Evolutionary conservation across 2,113 vertebrate genomes (phyloP).

Genomic region (Neogale vison): DNA sequence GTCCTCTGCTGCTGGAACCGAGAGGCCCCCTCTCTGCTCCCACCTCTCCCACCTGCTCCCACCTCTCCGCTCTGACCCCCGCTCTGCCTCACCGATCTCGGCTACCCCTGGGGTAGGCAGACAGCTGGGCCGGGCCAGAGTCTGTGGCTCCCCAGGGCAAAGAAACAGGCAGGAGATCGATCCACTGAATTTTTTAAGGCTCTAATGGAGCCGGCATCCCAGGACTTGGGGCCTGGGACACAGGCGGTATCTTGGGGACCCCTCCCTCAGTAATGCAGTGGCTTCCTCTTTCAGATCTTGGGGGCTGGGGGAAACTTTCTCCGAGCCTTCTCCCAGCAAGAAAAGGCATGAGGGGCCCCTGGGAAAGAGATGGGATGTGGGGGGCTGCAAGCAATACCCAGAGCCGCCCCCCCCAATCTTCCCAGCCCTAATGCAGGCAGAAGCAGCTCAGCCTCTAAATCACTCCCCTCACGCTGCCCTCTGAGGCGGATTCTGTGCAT

Average conservation of each 20-base stretch:
- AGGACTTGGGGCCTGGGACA: slow-evolving; percentile 47
- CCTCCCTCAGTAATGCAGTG: not conserved
- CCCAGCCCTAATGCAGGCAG: slow-evolving; percentile 79
- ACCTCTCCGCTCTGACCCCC: not conserved
- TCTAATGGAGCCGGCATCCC: slow-evolving; percentile 65
- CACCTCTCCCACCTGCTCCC: not conserved
- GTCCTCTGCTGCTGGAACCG: not conserved
- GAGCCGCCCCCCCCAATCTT: not conserved
- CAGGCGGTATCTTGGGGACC: slow-evolving; percentile 11
- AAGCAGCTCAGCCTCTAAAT: slow-evolving; percentile 85
- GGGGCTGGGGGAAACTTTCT: not conserved
- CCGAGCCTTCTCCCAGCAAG: slow-evolving; percentile 29
- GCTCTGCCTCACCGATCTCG: slow-evolving; percentile 11
- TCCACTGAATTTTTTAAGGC: slow-evolving; percentile 74
- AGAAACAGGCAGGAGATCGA: slow-evolving; percentile 61
- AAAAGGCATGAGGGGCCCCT: not conserved
- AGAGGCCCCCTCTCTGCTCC: too few species aligned
- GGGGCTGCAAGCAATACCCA: slow-evolving; percentile 44
- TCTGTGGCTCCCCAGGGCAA: slow-evolving; percentile 66
- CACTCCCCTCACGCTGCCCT: slow-evolving; percentile 87
- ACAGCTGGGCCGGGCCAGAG: slow-evolving; percentile 50
- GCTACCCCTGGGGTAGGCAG: slow-evolving; percentile 46
- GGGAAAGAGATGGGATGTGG: slow-evolving; percentile 14
- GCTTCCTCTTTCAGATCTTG: slow-evolving; percentile 44
- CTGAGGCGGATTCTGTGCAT: slow-evolving; percentile 86